Conservation (phyloP, 2,888 invertebrate genomes). For the Drosophila koepferae region DNA sequence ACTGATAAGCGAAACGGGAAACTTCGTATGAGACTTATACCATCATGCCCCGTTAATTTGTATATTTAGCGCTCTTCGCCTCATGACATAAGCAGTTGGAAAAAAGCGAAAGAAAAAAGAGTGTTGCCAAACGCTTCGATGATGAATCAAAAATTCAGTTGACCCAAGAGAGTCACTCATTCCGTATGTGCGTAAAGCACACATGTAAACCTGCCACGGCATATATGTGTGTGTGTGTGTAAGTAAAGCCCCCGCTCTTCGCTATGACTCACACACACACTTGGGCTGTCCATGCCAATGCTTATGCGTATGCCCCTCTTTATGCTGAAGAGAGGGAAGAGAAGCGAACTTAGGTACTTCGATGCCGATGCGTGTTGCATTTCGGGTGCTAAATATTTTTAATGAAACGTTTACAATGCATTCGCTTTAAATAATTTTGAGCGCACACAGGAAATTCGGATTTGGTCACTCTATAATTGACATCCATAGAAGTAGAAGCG, state of each 20-base stretch:
- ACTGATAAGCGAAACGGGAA: slow-evolving; percentile 48
- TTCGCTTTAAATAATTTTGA: slow-evolving; percentile 10
- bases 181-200: not conserved
- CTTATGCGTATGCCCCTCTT: slow-evolving; percentile 21
- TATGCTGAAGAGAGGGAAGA: not conserved
- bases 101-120: slow-evolving; percentile 26
- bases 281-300: slow-evolving; percentile 5
- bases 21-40: slow-evolving; percentile 4
- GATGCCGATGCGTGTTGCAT: slow-evolving; percentile 36
- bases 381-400: slow-evolving; percentile 15
- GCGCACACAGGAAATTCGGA: slow-evolving; percentile 45
- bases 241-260: slow-evolving; percentile 27
- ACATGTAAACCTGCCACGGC: too few species aligned
- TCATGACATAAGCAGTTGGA: slow-evolving; percentile 64
- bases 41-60: slow-evolving; percentile 24
- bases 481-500: slow-evolving; percentile 26
- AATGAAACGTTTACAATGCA: slow-evolving; percentile 16
- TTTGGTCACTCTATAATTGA: slow-evolving; percentile 48
- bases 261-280: slow-evolving; percentile 21
- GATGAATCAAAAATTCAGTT: slow-evolving; percentile 46
- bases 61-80: slow-evolving; percentile 31
- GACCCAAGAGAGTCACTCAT: slow-evolving; percentile 18
- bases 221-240: not conserved
- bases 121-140: slow-evolving; percentile 35
- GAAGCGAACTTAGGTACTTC: slow-evolving; percentile 5